Evolutionary conservation across 2,797 vertebrate species (phyloP).

Genomic region (Podargus strigoides): DNA sequence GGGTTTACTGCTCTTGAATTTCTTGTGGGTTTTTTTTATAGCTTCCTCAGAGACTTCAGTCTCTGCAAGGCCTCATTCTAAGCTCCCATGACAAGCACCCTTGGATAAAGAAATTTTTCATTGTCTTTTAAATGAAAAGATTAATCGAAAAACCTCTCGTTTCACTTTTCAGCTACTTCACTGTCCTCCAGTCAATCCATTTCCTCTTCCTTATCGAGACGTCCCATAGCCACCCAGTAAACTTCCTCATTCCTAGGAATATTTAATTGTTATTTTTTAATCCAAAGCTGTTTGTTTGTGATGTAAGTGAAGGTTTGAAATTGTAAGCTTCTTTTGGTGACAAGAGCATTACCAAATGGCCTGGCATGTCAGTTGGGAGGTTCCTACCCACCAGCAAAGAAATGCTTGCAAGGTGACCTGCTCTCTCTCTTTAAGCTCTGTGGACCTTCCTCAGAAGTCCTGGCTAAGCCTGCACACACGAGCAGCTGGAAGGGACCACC

Average conservation of each 20-base stretch:
- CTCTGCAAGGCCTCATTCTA: neutral
- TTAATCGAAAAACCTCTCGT: neutral
- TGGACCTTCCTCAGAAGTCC: neutral
- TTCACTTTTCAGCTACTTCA: neutral
- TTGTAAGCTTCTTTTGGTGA: neutral
- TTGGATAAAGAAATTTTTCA: neutral
- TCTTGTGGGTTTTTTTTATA: neutral
- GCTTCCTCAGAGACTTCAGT: neutral
- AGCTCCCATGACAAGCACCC: neutral
- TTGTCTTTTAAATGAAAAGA: neutral
- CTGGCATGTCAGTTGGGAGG: too few species aligned
- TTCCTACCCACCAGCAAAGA: neutral
- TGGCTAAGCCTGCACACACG: neutral
- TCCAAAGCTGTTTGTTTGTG: too few species aligned
- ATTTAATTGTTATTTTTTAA: neutral
- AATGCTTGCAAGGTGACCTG: too few species aligned
- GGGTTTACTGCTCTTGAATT: neutral
- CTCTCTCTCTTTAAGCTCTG: too few species aligned
- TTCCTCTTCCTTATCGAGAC: neutral
- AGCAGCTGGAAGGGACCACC: neutral
- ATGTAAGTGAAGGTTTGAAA: neutral
- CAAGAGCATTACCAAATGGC: rapidly evolving
- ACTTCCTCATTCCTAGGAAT: too few species aligned
- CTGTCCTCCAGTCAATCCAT: neutral
- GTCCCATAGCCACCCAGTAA: neutral